A percentile compares a stretch with the other conserved stretches of the same genome.
Evolutionary conservation across 2,797 vertebrate species (phyloP).

Genomic region (Bufotes viridis): DNA sequence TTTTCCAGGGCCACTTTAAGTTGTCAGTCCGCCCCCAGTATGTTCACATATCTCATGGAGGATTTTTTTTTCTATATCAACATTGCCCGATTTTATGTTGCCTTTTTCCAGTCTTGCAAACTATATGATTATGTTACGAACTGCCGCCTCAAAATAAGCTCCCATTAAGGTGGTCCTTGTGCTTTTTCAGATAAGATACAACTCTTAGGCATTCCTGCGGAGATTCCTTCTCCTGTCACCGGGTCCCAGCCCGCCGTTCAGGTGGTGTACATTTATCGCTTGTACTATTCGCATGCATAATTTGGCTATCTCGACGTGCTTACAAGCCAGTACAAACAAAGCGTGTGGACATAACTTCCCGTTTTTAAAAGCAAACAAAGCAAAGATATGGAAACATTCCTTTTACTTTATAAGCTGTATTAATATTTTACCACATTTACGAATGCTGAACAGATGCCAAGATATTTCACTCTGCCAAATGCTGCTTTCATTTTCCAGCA

Average conservation of each 20-base stretch:
- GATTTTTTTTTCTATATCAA: too few species aligned
- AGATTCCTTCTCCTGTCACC: neutral
- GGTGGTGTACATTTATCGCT: conserved; percentile 14
- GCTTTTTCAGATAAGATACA: too few species aligned
- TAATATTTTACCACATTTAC: conserved; percentile 79
- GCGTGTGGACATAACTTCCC: conserved; percentile 60
- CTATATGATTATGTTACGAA: neutral
- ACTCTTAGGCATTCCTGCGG: neutral
- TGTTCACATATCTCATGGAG: too few species aligned
- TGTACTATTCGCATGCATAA: conserved; percentile 31
- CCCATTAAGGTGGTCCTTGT: neutral
- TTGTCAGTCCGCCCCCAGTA: too few species aligned
- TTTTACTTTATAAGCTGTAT: conserved; percentile 75
- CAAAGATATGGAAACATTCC: conserved; percentile 68
- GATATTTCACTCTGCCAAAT: conserved; percentile 80
- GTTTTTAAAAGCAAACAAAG: conserved; percentile 65
- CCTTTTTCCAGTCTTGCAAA: neutral
- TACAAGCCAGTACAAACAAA: conserved; percentile 60
- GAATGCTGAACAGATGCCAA: conserved; percentile 76
- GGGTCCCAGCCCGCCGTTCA: neutral
- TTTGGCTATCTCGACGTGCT: conserved; percentile 56
- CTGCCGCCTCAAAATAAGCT: neutral
- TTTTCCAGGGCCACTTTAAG: too few species aligned
- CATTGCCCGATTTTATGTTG: too few species aligned
- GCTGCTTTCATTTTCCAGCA: conserved; percentile 78